Evolutionary conservation across 2,888 invertebrate genomes (phyloP), one percentile per base, ranked within the genome.

Genomic region (Caradrina clavipalpis): DNA sequence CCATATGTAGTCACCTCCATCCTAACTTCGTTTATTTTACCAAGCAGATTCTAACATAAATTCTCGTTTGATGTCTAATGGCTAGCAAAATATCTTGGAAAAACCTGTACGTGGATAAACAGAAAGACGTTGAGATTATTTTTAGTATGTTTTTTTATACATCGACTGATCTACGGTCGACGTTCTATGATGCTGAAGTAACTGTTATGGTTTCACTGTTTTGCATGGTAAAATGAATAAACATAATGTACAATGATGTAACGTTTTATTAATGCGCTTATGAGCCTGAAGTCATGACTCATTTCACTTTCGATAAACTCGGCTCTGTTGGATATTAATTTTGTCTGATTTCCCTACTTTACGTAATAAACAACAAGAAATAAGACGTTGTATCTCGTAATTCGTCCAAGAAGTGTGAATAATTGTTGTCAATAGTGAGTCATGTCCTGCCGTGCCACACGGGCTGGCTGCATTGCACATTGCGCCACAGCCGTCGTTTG

Each of bases 181-280:
- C 56, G 42, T 57, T 53, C 72, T 50, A 61, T 65, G 54, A 73
- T 54, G 75, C 17, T 58, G 50, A 39, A 39, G 13, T 45, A 35
- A 59, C 17, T 51, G 56, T 78, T 78, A 67, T 67, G 62, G 62
- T 62, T 76, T 63, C 54, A 59, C 53, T 65, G 54, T 76, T 57
- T 79, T 60, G 74, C 49, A 79, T 60, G 75, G 50, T 45, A 63
- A 68, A 74, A 79, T 79, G 35, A 50, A 64, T 69, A 57, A 76
- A 63, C 74, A 73, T 79, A 59, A 5, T 35, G 35, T 59, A 45
- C 54, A 66, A 70, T 81, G 57, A 81, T 75, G 51, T 64, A 63
- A 73, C 35, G 11, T 45, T 53, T 54, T 39, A 73, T 42, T 73
- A 68, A 60, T 57, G 57, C 21, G 69, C 45, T 64, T 76, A 67